These are phyloP conservation scores for Urocynchramus pylzowi DNA, from an alignment of 2,113 vertebrate species.

Conservation along the genomic window DNA sequence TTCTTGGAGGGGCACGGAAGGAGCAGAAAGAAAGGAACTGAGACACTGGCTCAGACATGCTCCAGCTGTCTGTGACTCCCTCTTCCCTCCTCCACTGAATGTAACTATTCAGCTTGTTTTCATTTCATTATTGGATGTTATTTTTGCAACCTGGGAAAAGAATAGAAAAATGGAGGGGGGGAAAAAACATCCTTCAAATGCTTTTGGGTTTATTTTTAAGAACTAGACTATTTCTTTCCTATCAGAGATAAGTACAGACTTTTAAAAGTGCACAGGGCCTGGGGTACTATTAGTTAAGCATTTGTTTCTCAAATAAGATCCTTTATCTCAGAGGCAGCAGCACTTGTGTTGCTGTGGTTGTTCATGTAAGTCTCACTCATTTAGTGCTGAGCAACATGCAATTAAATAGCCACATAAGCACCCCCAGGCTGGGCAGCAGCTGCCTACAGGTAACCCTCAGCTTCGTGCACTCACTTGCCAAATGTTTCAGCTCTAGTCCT, in stretches of 20 bases:
- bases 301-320: neutral
- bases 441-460: neutral
- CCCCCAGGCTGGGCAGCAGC: neutral
- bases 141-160: slow-evolving; percentile 51
- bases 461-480: neutral
- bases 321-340: neutral
- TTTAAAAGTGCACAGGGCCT: neutral
- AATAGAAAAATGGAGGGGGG: neutral
- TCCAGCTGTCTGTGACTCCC: slow-evolving; percentile 53
- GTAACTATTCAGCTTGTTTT: slow-evolving; percentile 65
- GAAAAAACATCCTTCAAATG: slow-evolving; percentile 2
- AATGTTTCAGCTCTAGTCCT: neutral
- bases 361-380: neutral
- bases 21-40: slow-evolving; percentile 30
- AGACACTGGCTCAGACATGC: slow-evolving; percentile 38
- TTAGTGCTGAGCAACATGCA: neutral
- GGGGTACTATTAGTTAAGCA: neutral
- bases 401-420: slow-evolving; percentile 9
- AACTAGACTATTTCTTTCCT: neutral
- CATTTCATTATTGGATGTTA: slow-evolving; percentile 71
- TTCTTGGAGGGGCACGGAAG: slow-evolving; percentile 56
- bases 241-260: neutral
- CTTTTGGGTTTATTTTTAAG: slow-evolving; percentile 6
- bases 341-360: neutral
- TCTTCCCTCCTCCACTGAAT: slow-evolving; percentile 48